These are phyloP conservation scores for Cariama cristata DNA, from an alignment of 2,113 vertebrate species.

Conservation along the genomic window DNA sequence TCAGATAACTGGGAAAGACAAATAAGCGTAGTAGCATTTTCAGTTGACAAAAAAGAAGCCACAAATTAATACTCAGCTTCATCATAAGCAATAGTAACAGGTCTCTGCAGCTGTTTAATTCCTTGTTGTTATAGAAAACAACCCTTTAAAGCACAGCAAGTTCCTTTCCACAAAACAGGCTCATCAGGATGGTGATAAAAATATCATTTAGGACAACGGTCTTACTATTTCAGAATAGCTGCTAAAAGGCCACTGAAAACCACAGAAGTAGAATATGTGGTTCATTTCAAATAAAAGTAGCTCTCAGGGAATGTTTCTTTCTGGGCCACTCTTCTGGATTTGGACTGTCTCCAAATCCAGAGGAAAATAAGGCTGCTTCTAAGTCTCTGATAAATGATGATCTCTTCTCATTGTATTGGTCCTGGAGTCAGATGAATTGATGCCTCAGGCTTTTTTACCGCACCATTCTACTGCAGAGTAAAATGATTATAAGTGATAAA, in stretches of 20 bases:
- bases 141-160: neutral
- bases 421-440: neutral
- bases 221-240: neutral
- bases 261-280: neutral
- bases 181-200: neutral
- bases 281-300: neutral
- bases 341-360: neutral
- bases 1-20: neutral
- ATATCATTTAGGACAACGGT: fast-evolving
- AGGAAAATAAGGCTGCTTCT: neutral
- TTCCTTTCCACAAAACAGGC: neutral
- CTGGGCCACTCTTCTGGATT: neutral
- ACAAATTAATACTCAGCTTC: neutral
- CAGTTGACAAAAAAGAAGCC: neutral
- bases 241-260: neutral
- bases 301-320: neutral
- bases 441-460: neutral
- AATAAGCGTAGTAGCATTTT: neutral
- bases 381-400: neutral
- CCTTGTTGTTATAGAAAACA: neutral
- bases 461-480: neutral
- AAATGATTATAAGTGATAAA: neutral
- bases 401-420: neutral
- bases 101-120: neutral
- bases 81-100: neutral